These are phyloP conservation scores for Petromus typicus DNA, from an alignment of 2,113 vertebrate genomes.

Conservation along the genomic window DNA sequence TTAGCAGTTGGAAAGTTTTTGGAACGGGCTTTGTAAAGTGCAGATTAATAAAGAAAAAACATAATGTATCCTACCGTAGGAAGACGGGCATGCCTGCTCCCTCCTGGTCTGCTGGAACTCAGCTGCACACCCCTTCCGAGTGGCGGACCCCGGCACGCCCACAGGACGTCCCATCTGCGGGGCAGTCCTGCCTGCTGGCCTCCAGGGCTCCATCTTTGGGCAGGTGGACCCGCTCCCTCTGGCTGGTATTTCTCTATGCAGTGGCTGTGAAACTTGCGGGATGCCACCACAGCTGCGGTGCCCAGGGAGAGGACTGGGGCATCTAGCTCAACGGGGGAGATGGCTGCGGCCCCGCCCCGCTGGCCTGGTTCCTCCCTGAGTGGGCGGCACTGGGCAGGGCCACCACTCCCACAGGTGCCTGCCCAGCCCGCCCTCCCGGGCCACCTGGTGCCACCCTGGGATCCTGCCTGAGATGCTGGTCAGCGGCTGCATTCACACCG, in stretches of 20 bases:
- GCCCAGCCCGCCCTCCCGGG: background rate
- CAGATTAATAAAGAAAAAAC: background rate
- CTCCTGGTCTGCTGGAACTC: too few relatives aligned
- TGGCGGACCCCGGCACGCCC: fast-evolving
- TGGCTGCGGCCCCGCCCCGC: background rate
- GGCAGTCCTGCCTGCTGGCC: background rate
- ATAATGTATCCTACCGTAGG: background rate
- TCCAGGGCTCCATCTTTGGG: constrained; percentile 55
- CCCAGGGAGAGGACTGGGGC: background rate
- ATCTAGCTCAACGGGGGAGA: background rate
- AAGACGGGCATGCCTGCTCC: too few relatives aligned
- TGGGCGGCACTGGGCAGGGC: background rate
- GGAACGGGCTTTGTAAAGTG: background rate
- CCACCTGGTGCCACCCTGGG: background rate
- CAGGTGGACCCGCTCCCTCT: constrained; percentile 61
- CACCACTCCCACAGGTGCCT: background rate
- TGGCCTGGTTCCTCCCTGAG: background rate
- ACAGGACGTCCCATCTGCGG: background rate
- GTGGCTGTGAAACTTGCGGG: constrained; percentile 85
- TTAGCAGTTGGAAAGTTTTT: background rate
- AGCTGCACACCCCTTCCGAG: too few relatives aligned
- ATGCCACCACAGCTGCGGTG: constrained; percentile 83
- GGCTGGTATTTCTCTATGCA: constrained; percentile 63
- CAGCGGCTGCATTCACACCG: constrained; percentile 36
- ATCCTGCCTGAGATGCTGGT: background rate